Evolutionary conservation across 2,888 invertebrate genomes (phyloP), one percentile per base, ranked within the genome.

Genomic region (Thymelicus sylvestris): DNA sequence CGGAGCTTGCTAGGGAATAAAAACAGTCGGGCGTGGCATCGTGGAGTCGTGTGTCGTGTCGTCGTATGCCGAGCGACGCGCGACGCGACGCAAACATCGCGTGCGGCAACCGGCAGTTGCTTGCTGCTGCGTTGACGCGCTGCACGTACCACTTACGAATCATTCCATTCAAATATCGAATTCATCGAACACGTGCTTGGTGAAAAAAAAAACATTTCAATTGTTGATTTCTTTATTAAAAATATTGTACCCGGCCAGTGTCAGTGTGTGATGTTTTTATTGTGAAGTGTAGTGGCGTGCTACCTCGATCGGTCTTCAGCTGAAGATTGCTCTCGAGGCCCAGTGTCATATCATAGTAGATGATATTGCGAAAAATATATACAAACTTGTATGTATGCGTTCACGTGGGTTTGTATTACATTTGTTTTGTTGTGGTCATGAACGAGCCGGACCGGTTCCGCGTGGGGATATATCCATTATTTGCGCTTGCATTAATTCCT

Each of bases 1-100:
- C 67, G 72, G 59, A 63, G 66, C 68, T 72, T 67, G 64, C 61
- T 69, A 73, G 31, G 72, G 74, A 74, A 86, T 81, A 85, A 86
- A 85, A 90, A 88, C 88, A 89, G 80, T 77, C 79, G 90, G 90
- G 90, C 86, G 90, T 89, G 90, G 89, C 82, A 75, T 74, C 71
- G 60, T 41, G 6, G 6, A 39, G 60, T 41, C 57, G 57, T 31
- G 38, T 38, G 60, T 41, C 57, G 57, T 31, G 38, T 57, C 57
- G 41, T 38, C 52, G 61, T 67, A 67, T 72, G 73, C 70, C 66
- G 63, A 72, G 74, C 70, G 74, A 55, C 47, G 70, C 64, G 73
- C 70, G 65, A 60, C 73, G 74, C 70, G 74, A 55, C 47, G 70
- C 61, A 65, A 71, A 71, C 68, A 70, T 70, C 71, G 75, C 72